phyloP scores from a whole-genome alignment of 2,797 vertebrate species.

The Euphonia xanthogaster region DNA sequence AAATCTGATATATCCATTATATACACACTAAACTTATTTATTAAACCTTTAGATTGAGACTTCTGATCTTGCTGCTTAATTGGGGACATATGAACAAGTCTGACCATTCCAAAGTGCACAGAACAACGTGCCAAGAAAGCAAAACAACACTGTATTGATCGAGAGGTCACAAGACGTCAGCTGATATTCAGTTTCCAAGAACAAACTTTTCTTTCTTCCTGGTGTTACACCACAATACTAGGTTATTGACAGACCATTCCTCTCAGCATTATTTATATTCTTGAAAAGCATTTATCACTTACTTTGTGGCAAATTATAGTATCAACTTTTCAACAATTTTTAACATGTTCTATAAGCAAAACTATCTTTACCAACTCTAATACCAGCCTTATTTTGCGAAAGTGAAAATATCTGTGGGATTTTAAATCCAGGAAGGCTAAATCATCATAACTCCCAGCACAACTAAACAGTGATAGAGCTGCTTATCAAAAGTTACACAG shows the following conservation, averaged over 20 bases:
- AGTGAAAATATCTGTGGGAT: not conserved
- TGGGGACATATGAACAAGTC: conserved; percentile 25
- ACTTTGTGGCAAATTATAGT: not conserved
- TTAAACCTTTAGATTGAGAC: conserved; percentile 40
- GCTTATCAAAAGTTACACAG: not conserved
- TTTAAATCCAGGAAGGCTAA: not conserved
- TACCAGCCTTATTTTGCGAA: not conserved
- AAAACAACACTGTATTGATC: conserved; percentile 39
- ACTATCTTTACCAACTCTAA: not conserved
- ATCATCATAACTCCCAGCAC: not conserved
- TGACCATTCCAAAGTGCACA: conserved; percentile 27
- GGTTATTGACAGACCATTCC: not conserved
- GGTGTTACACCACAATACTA: not conserved
- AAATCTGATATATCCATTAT: conserved; percentile 40
- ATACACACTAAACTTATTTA: conserved; percentile 50
- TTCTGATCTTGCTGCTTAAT: conserved; percentile 45
- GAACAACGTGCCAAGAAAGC: conserved; percentile 39
- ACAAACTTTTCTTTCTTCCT: not conserved
- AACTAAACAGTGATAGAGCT: not conserved
- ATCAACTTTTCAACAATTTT: not conserved
- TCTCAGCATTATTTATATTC: not conserved
- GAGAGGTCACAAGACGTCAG: conserved; percentile 1
- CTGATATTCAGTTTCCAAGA: conserved; percentile 25
- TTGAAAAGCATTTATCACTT: not conserved
- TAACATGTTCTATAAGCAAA: not conserved